Percentiles rank a stretch among this genome's conserved stretches.
Conservation (phyloP, 2,113 vertebrate species). For the Coryphaenoides rupestris region DNA sequence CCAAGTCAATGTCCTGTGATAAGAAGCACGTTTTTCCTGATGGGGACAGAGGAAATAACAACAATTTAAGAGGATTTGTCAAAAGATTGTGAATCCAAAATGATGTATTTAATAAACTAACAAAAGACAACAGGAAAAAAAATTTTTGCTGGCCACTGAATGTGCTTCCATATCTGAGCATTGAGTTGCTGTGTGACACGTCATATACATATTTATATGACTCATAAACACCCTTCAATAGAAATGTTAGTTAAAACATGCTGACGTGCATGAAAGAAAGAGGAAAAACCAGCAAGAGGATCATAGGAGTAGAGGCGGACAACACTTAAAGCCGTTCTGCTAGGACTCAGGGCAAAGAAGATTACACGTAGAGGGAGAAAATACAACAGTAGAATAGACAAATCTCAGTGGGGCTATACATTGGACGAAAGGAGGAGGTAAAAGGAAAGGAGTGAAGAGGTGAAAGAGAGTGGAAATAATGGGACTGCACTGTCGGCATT, state of each 20-base stretch:
- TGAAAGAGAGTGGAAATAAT: background rate
- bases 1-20: conserved; percentile 54
- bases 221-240: background rate
- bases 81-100: conserved; percentile 21
- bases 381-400: too few relatives aligned
- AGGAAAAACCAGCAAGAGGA: background rate
- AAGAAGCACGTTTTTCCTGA: conserved; percentile 48
- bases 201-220: background rate
- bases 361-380: too few relatives aligned
- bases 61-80: conserved; percentile 12
- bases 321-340: too few relatives aligned
- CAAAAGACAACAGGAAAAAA: conserved; percentile 16
- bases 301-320: background rate
- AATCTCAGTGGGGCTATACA: too few relatives aligned
- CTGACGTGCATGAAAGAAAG: background rate
- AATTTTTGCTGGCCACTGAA: background rate
- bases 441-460: conserved; percentile 9
- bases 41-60: conserved; percentile 35
- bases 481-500: background rate
- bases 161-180: conserved; percentile 8
- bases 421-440: too few relatives aligned
- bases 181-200: background rate
- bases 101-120: background rate
- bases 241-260: background rate
- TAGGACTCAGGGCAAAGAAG: too few relatives aligned